Percentiles rank a stretch among this genome's conserved stretches.
Conservation (phyloP, 2,113 vertebrate species). For the Piprites chloris region DNA sequence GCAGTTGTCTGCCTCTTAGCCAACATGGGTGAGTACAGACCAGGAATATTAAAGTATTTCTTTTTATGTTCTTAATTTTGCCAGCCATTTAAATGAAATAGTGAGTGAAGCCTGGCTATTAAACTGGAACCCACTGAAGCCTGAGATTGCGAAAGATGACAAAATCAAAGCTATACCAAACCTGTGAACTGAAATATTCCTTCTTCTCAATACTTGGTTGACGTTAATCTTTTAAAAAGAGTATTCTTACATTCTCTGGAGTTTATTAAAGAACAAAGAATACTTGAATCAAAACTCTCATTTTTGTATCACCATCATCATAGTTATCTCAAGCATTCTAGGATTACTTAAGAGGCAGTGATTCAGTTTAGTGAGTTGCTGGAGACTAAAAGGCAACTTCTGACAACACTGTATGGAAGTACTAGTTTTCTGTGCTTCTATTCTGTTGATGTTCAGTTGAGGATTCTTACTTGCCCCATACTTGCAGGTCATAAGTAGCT, state of each 20-base stretch:
- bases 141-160: background rate
- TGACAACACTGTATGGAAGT: background rate
- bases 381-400: background rate
- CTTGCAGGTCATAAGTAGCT: background rate
- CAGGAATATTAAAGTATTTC: background rate
- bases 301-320: background rate
- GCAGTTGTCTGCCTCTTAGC: conserved; percentile 91
- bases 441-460: background rate
- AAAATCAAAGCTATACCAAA: background rate
- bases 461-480: background rate
- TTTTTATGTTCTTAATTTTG: background rate
- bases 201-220: background rate
- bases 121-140: background rate
- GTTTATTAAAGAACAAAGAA: background rate
- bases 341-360: background rate
- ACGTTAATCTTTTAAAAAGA: background rate
- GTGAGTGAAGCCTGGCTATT: background rate
- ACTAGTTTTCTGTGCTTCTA: background rate
- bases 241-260: background rate
- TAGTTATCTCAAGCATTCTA: background rate
- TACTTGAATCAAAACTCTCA: background rate
- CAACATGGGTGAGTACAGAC: conserved; percentile 88
- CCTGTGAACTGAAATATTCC: background rate
- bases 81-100: rapidly evolving
- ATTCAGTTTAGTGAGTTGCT: background rate